Evolutionary conservation across 2,888 invertebrate species (phyloP).

Genomic region (Halictus quadricinctus): DNA sequence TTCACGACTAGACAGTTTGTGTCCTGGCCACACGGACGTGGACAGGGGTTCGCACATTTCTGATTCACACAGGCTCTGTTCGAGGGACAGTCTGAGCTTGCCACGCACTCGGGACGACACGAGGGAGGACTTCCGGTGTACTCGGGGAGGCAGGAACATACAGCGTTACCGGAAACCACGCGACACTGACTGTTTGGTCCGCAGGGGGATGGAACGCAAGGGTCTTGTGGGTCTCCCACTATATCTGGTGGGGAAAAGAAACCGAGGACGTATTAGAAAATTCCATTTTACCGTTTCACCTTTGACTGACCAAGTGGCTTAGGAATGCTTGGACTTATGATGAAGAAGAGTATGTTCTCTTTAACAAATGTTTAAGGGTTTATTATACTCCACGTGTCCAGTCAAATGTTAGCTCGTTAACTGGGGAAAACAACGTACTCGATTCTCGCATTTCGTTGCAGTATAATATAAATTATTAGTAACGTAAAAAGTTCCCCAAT

Average conservation of each 20-base stretch:
- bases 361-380: no score
- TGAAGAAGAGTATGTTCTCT: no score
- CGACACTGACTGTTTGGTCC: conserved; percentile 91
- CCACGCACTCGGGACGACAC: conserved; percentile 84
- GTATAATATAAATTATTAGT: neutral
- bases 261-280: neutral
- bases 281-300: neutral
- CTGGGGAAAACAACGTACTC: neutral
- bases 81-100: conserved; percentile 84
- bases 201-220: conserved; percentile 87
- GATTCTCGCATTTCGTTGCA: no score
- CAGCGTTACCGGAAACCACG: conserved; percentile 85
- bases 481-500: neutral
- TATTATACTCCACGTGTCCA: no score
- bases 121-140: conserved; percentile 86
- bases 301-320: no score
- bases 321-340: no score
- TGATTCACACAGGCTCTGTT: conserved; percentile 84
- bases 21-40: conserved; percentile 83
- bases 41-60: conserved; percentile 85
- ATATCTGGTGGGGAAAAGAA: conserved; percentile 13
- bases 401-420: neutral
- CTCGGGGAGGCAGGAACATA: conserved; percentile 85
- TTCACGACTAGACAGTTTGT: conserved; percentile 75
- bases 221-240: conserved; percentile 69